Conservation (phyloP, 2,888 invertebrate species). For the Nezara viridula region DNA sequence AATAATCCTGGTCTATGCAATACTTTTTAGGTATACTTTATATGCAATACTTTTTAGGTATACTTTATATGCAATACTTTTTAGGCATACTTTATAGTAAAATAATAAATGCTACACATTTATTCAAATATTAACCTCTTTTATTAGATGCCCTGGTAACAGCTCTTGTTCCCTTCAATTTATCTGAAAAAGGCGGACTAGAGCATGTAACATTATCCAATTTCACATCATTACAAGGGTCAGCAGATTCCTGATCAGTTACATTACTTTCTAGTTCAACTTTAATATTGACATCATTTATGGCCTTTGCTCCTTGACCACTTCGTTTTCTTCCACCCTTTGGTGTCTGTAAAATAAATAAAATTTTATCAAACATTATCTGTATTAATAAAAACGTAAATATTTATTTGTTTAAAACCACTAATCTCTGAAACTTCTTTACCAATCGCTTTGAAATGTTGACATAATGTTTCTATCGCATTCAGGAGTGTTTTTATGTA, state of each 20-base stretch:
- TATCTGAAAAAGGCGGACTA: neutral
- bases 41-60: neutral
- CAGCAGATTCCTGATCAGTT: constrained; percentile 17
- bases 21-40: too few species aligned
- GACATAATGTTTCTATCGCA: too few species aligned
- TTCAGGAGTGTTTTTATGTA: too few species aligned
- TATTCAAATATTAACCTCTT: constrained; percentile 56
- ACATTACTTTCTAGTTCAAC: constrained; percentile 17
- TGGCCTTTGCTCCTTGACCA: neutral
- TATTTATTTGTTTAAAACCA: too few species aligned
- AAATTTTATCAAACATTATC: too few species aligned
- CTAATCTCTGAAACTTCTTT: too few species aligned
- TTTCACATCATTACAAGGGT: constrained; percentile 44
- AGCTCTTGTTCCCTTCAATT: constrained; percentile 58
- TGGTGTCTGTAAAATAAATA: constrained; percentile 45
- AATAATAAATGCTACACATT: neutral
- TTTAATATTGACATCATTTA: neutral
- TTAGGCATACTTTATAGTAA: too few species aligned
- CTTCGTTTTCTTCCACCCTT: constrained; percentile 38
- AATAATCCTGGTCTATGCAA: neutral
- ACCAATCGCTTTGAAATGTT: too few species aligned
- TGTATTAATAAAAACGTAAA: too few species aligned
- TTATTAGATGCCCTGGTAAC: constrained; percentile 60
- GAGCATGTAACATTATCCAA: neutral
- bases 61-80: neutral